phyloP scores from a whole-genome alignment of 2,888 invertebrate species.

The Seira ritae region DNA sequence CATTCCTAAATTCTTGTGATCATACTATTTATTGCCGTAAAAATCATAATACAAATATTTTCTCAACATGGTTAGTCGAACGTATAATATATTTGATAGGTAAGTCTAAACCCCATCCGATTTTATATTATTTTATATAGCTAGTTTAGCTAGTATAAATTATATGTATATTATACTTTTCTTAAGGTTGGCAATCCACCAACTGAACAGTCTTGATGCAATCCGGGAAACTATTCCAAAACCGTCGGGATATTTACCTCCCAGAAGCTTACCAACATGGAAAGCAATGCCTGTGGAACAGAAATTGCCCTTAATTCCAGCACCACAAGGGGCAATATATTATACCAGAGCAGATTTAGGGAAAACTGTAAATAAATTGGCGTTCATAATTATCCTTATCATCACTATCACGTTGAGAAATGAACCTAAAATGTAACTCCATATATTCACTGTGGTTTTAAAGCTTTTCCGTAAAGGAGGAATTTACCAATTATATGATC shows the following conservation, averaged over 20 bases:
- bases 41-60: too few relatives aligned
- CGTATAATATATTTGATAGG: too few relatives aligned
- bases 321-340: conserved; percentile 78
- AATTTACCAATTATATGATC: not conserved
- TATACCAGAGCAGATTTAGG: conserved; percentile 79
- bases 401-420: too few relatives aligned
- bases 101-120: too few relatives aligned
- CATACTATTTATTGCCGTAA: too few relatives aligned
- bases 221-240: conserved; percentile 78
- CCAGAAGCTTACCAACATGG: conserved; percentile 79
- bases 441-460: not conserved
- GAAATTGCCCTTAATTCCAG: conserved; percentile 79
- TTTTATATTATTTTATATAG: too few relatives aligned
- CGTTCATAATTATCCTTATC: not conserved
- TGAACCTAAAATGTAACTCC: not conserved
- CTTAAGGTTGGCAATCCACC: conserved; percentile 26
- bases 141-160: too few relatives aligned
- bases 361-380: conserved; percentile 72
- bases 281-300: conserved; percentile 78
- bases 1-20: too few relatives aligned
- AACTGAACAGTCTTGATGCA: conserved; percentile 48
- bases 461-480: not conserved
- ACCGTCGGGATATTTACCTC: conserved; percentile 77
- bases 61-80: too few relatives aligned
- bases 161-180: too few relatives aligned